phyloP scores from a whole-genome alignment of 2,113 vertebrate species.

The Cyprinus carpio region DNA sequence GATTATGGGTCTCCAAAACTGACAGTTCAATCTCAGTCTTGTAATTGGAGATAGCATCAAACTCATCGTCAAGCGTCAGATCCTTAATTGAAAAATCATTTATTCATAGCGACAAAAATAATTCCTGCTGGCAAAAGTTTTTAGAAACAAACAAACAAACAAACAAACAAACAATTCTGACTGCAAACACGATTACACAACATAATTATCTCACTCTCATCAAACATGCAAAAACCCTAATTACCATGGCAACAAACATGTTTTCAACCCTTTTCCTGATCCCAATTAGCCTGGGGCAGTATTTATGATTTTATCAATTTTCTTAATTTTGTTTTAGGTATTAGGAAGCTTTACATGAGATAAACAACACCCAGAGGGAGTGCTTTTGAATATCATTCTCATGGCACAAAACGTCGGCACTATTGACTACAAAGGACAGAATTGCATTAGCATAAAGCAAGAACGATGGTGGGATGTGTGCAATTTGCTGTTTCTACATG shows the following conservation, averaged over 20 bases:
- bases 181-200: slow-evolving; percentile 74
- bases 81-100: slow-evolving; percentile 63
- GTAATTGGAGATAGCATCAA: slow-evolving; percentile 40
- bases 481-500: not conserved
- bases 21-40: slow-evolving; percentile 36
- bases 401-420: slow-evolving; percentile 7
- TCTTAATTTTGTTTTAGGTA: slow-evolving; percentile 50
- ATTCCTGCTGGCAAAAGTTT: slow-evolving; percentile 69
- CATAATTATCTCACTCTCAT: slow-evolving; percentile 69
- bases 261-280: slow-evolving; percentile 55
- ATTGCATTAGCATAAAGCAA: not conserved
- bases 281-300: slow-evolving; percentile 58
- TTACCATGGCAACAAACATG: slow-evolving; percentile 69
- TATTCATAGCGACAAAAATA: slow-evolving; percentile 70
- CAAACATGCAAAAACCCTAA: slow-evolving; percentile 67
- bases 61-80: slow-evolving; percentile 51
- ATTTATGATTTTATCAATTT: slow-evolving; percentile 64
- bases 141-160: slow-evolving; percentile 74
- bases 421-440: slow-evolving; percentile 15
- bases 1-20: not conserved
- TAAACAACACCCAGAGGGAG: slow-evolving; percentile 54
- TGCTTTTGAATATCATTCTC: slow-evolving; percentile 55
- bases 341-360: slow-evolving; percentile 52
- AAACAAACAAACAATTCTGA: slow-evolving; percentile 73
- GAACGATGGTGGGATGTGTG: not conserved